Evolutionary conservation across 2,888 invertebrate genomes (phyloP), one percentile per base, ranked within the genome.

Genomic region (Epirrhoe alternata): DNA sequence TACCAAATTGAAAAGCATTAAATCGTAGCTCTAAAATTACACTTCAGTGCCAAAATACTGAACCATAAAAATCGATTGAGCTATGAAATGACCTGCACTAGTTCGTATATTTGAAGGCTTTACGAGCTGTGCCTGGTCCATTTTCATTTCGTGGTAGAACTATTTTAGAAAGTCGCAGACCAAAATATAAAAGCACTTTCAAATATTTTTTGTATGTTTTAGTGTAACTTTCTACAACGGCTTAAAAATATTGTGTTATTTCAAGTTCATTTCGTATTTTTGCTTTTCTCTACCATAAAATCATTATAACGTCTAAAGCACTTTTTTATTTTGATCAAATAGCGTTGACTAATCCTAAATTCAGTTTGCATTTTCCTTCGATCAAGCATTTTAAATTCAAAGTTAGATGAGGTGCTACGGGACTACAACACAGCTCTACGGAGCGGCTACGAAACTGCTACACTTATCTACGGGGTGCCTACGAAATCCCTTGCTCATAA

Each of bases 51-150:
- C 66, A 54, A 65, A 75, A 74, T 57, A 59, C 74, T 71, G 70
- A 73, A 71, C 74, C 71, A 59, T 68, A 52, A 64, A 75, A 77
- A 74, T 75, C 68, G 74, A 73, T 72, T 59, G 54, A 49, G 54
- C 17, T 16, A 42, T 38, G 51, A 59, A 51, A 59, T 59, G 53
- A 64, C 35, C 58, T 58, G 57, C 56, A 63, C 56, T 56, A 47
- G 33, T 42, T 33, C 52, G 53, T 64, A 53, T 35, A 64, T 62
- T 51, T 47, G 14, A 16, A 57, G 49, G 47, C 53, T 64, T 64
- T 53, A 52, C 24, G 35, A 54, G 49, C 17, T 24, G 3, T 16
- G 6, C 42, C 42, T 17, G n/a, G 42, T n/a, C 38, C 47, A 16
- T 7, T 47, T 47, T 47, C 47, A 47, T 47, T 47, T 47, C 5